A percentile compares a stretch with the other conserved stretches of the same genome.
Evolutionary conservation across 2,888 invertebrate species (phyloP).

Genomic region (Thymelicus sylvestris): DNA sequence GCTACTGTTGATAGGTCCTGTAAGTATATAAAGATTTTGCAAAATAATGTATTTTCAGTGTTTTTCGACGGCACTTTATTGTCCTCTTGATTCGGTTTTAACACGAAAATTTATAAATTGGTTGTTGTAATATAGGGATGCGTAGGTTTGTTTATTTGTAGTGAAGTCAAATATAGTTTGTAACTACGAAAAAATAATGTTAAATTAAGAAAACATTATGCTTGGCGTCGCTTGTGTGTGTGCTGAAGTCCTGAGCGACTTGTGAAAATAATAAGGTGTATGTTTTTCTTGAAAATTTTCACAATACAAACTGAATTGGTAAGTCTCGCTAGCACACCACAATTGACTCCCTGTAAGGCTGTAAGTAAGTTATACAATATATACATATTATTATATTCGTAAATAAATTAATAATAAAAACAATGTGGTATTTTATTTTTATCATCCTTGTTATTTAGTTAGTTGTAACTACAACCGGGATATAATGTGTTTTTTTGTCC

Average conservation of each 20-base stretch:
- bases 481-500: no score
- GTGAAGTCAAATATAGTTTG: constrained; percentile 50
- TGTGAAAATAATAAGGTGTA: constrained; percentile 52
- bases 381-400: constrained; percentile 84
- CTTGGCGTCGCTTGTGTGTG: constrained; percentile 64
- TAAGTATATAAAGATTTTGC: constrained; percentile 50
- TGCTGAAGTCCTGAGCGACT: constrained; percentile 40
- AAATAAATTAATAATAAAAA: constrained; percentile 84
- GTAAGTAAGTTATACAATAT: constrained; percentile 84
- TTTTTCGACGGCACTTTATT: constrained; percentile 32
- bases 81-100: constrained; percentile 40
- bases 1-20: constrained; percentile 59
- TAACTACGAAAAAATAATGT: constrained; percentile 52
- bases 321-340: constrained; percentile 35
- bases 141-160: constrained; percentile 54
- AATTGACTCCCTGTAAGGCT: constrained; percentile 68
- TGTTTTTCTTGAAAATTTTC: constrained; percentile 53
- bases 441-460: background rate
- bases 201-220: constrained; percentile 64
- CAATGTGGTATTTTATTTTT: constrained; percentile 27
- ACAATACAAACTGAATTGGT: constrained; percentile 42
- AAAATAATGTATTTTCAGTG: constrained; percentile 41
- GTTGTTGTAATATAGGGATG: constrained; percentile 74
- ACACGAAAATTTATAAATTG: constrained; percentile 54
- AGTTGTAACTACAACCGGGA: no score